Evolutionary conservation across 2,888 invertebrate species (phyloP).

Genomic region (Siphlonurus alternatus): DNA sequence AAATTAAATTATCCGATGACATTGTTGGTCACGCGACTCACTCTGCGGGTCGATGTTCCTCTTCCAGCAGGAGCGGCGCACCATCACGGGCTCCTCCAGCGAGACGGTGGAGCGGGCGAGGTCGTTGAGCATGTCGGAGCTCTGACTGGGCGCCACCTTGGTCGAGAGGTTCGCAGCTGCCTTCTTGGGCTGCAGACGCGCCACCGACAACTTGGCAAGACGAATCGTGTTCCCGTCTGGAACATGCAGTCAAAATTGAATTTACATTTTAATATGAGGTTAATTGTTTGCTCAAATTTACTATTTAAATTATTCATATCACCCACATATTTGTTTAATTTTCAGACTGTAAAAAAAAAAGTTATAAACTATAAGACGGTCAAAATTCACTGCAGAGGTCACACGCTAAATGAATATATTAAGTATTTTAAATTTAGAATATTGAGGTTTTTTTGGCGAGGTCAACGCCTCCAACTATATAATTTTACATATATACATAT

Average conservation of each 20-base stretch:
- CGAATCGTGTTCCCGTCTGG: background rate
- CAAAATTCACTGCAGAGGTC: too few species aligned
- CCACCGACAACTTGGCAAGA: background rate
- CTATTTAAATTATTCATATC: background rate
- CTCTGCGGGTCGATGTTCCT: background rate
- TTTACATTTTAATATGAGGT: background rate
- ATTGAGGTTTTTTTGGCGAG: too few species aligned
- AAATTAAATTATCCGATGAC: background rate
- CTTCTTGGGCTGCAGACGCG: background rate
- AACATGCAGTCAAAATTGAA: too few species aligned
- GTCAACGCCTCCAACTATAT: too few species aligned
- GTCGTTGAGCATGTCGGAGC: background rate
- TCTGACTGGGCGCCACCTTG: slow-evolving; percentile 1
- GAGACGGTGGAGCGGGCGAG: background rate
- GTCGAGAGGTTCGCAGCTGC: background rate
- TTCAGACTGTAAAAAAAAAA: too few species aligned
- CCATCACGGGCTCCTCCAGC: background rate
- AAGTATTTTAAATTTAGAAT: too few species aligned
- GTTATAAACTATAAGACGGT: too few species aligned
- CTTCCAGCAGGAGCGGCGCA: background rate
- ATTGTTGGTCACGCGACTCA: background rate
- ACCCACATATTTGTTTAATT: background rate
- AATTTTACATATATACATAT: too few species aligned
- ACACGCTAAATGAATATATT: too few species aligned
- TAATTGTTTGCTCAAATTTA: too few species aligned